phyloP scores from a whole-genome alignment of 2,888 invertebrate species.

The Parapristionchus giblindavisi region DNA sequence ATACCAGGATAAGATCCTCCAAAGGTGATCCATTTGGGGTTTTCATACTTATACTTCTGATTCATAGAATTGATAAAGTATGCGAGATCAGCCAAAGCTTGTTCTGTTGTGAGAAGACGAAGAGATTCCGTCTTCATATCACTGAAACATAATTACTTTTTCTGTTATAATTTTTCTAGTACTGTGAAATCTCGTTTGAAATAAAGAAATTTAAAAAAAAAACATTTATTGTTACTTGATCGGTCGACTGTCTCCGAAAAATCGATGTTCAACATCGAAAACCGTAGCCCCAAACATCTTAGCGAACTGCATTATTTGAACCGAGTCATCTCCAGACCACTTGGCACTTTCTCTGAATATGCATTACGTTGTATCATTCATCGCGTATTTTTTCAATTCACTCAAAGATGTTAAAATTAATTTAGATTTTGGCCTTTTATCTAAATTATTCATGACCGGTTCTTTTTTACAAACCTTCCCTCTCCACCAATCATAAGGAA shows the following conservation, averaged over 20 bases:
- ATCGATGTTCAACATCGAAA: constrained; percentile 56
- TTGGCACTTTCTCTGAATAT: constrained; percentile 41
- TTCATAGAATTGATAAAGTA: constrained; percentile 51
- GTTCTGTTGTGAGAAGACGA: constrained; percentile 49
- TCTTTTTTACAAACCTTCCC: constrained; percentile 19
- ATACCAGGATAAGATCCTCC: constrained; percentile 62
- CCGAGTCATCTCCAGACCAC: constrained; percentile 45
- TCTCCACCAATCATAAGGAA: constrained; percentile 62
- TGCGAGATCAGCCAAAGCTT: constrained; percentile 56
- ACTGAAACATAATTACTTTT: constrained; percentile 34
- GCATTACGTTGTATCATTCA: background rate
- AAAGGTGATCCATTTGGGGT: constrained; percentile 65
- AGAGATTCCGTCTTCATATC: constrained; percentile 52
- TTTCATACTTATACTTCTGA: constrained; percentile 46
- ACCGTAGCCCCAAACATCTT: constrained; percentile 51
- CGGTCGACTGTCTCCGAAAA: constrained; percentile 56
- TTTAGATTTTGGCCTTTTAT: background rate
- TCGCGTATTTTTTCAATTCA: too few species aligned
- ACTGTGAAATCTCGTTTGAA: background rate
- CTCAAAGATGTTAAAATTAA: too few species aligned
- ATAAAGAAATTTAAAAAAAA: too few species aligned
- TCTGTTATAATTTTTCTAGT: background rate
- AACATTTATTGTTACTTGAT: constrained; percentile 40
- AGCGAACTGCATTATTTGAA: constrained; percentile 48
- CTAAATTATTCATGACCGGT: background rate